Base-by-base conservation (phyloP, 2,113 vertebrate genomes). In the Pelodiscus sinensis region DNA sequence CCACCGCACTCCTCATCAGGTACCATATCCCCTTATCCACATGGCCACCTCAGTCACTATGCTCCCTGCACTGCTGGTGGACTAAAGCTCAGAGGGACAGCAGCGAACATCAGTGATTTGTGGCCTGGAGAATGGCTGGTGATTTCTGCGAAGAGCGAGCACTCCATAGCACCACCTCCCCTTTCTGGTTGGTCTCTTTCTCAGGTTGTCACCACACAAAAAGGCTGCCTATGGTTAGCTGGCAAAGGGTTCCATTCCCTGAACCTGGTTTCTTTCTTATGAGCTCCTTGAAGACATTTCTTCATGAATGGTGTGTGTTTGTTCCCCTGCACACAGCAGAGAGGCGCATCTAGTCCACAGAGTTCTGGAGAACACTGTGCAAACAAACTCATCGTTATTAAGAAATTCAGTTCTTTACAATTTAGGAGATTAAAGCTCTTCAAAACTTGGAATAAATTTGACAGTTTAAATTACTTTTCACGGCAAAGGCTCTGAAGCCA, bases 391-490 rank as follows among this genome's bases (percentile, higher is more conserved):
- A 75, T 38, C 96, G 92, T 96, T 95, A 94, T 94, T 97, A 95
- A 91, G 92, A 90, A 97, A 60, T 82, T 81, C 50, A 27, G 92
- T 94, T 97, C 95, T 97, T 96, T 93, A 92, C 93, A 91, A 97
- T 97, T 96, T 96, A 94, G 92, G 93, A 95, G 95, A 98, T 96
- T 90, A 97, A 97, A 94, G 95, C 92, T 95, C 94, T 93, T 91
- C 85, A 95, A 96, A 96, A 93, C 92, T 19, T 93, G 88, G 93
- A 86, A 86, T 95, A 96, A 95, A 96, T 94, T 88, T 97, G 97
- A 97, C 96, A 96, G 95, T 96, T 97, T 81, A 95, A 98, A 98
- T 97, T 94, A 96, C 95, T 97, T 95, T 94, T 96, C 91, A 92
- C 87, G 94, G 88, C 77, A 93, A 97, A 95, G 96, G 95, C 97